These are phyloP conservation scores for Erinaceus europaeus DNA, from an alignment of 2,113 vertebrate species.

Conservation along the genomic window DNA sequence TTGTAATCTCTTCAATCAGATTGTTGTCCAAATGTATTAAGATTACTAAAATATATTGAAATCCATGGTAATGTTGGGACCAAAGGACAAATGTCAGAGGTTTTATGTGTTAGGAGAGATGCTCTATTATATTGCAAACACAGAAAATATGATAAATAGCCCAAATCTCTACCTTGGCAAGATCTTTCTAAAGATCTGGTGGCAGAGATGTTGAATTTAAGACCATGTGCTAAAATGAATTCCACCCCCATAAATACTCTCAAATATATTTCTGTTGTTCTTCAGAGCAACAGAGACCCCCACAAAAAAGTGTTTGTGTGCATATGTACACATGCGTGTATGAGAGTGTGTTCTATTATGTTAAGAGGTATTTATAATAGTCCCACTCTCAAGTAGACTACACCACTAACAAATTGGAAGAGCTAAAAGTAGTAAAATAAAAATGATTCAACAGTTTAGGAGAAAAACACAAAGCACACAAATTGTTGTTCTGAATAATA, in stretches of 20 bases:
- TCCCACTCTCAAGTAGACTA: neutral
- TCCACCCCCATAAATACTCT: neutral
- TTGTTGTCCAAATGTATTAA: conserved; percentile 27
- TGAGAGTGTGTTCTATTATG: neutral
- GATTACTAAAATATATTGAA: conserved; percentile 1
- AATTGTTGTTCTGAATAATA: conserved; percentile 13
- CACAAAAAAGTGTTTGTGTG: neutral
- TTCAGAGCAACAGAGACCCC: neutral
- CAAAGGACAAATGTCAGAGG: neutral
- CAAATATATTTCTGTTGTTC: neutral
- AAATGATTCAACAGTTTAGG: conserved; percentile 18
- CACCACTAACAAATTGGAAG: neutral
- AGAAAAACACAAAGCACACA: neutral
- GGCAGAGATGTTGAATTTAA: neutral
- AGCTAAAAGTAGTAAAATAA: conserved; percentile 25
- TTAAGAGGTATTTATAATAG: neutral
- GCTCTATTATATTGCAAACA: neutral
- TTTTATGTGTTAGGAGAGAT: neutral
- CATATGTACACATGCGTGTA: neutral
- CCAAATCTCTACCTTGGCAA: conserved; percentile 12
- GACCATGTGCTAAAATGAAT: neutral
- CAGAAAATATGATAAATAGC: neutral
- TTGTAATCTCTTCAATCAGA: conserved; percentile 28
- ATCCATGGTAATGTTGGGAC: neutral
- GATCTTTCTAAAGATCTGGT: neutral